Evolutionary conservation across 2,888 invertebrate genomes (phyloP), one percentile per base, ranked within the genome.

Genomic region (Platerodrilus igneus): DNA sequence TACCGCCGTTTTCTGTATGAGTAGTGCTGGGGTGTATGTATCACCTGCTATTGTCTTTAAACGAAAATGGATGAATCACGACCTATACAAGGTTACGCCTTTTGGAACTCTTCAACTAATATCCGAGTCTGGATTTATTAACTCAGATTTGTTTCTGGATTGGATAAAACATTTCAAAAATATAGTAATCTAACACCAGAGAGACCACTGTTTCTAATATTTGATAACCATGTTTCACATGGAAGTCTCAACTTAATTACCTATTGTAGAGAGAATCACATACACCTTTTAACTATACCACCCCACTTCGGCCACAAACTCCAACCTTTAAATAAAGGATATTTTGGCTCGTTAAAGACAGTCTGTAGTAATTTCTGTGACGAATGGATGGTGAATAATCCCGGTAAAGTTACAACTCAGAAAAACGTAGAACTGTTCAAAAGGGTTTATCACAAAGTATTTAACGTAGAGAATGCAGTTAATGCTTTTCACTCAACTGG

Each of bases 131-230:
- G 26, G 26, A 3, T 26, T 26, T 26, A 26, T 26, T 4, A 26
- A 26, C 8, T 11, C 26, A 3, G 26, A 26, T 4, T 26, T 26
- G 11, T 26, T 26, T 26, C 13, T 11, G 10, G 3, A 26, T 4
- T 26, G 13, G 26, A 26, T 26, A n/a, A 26, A 26, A 13, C 26
- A 26, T 26, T 26, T 26, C 26, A n/a, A n/a, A n/a, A n/a, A n/a
- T n/a, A n/a, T n/a, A n/a, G n/a, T n/a, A n/a, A n/a, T n/a, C n/a
- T n/a, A n/a, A n/a, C n/a, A n/a, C n/a, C n/a, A n/a, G n/a, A n/a
- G n/a, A n/a, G n/a, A n/a, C n/a, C n/a, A n/a, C n/a, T n/a, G n/a
- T n/a, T n/a, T n/a, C n/a, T n/a, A n/a, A n/a, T n/a, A n/a, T n/a
- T n/a, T n/a, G n/a, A n/a, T n/a, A n/a, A n/a, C n/a, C n/a, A n/a